A percentile compares a stretch with the other conserved stretches of the same genome.
These are phyloP conservation scores for Forpus xanthops DNA, from an alignment of 2,797 vertebrate species.

Conservation along the genomic window DNA sequence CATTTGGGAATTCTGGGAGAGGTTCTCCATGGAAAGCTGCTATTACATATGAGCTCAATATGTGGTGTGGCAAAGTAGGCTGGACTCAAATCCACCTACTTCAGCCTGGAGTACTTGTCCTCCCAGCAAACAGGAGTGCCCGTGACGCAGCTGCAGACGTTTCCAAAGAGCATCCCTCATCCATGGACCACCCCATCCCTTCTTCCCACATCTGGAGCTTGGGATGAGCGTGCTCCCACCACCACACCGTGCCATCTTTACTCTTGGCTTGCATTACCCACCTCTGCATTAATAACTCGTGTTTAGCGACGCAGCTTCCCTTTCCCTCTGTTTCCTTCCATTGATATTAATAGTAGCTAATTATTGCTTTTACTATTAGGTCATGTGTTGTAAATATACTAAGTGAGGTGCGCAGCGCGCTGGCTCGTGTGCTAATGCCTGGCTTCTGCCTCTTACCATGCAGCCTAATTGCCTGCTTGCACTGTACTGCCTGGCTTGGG, in stretches of 20 bases:
- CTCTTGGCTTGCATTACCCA: neutral
- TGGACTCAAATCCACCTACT: neutral
- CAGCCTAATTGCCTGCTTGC: conserved; percentile 42
- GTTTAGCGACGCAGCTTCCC: neutral
- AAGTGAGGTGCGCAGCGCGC: neutral
- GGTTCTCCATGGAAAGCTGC: neutral
- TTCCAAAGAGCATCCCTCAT: neutral
- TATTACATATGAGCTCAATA: fast-evolving
- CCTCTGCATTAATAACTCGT: neutral
- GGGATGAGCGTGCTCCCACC: fast-evolving
- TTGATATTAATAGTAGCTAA: conserved; percentile 50
- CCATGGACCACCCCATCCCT: neutral
- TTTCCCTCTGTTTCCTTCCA: neutral
- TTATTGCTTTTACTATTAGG: conserved; percentile 63
- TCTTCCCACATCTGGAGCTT: neutral
- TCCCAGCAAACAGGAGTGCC: neutral
- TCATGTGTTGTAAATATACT: conserved; percentile 47
- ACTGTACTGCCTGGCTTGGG: conserved; percentile 15
- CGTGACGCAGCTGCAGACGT: neutral
- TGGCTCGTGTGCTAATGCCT: conserved; percentile 15
- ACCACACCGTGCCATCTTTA: neutral
- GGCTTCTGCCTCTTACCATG: conserved; percentile 16
- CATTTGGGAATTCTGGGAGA: neutral
- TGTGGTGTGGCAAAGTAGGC: fast-evolving
- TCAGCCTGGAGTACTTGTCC: neutral